Percentiles rank a stretch among this genome's conserved stretches.
Evolutionary conservation across 2,797 vertebrate species (phyloP).

Genomic region (Mormyrops boulengeri): DNA sequence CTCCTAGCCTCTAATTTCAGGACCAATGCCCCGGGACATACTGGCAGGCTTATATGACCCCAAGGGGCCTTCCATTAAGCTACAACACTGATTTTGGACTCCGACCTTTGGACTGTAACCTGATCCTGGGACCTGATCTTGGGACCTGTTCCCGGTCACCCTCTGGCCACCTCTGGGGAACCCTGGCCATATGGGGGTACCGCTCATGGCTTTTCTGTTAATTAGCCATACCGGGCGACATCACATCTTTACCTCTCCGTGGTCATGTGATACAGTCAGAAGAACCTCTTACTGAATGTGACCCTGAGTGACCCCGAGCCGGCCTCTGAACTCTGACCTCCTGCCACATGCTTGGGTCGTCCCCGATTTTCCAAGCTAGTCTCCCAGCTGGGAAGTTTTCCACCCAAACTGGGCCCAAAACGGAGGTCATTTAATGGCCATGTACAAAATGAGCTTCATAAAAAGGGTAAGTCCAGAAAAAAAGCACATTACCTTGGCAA

Average conservation of each 20-base stretch:
- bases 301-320: not conserved
- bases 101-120: not conserved
- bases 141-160: not conserved
- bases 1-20: not conserved
- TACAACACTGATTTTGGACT: not conserved
- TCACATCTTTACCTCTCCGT: not conserved
- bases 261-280: not conserved
- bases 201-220: not conserved
- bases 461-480: not conserved
- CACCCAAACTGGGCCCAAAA: not conserved
- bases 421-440: not conserved
- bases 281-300: not conserved
- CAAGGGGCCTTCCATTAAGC: not conserved
- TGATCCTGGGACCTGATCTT: not conserved
- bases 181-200: not conserved
- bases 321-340: not conserved
- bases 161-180: not conserved
- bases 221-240: not conserved
- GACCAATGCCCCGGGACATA: not conserved
- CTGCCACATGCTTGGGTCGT: not conserved
- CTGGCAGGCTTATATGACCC: not conserved
- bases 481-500: not conserved
- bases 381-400: not conserved
- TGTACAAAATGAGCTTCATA: not conserved
- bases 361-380: not conserved